phyloP scores from a whole-genome alignment of 2,888 invertebrate genomes.

The Sepioteuthis lessoniana region DNA sequence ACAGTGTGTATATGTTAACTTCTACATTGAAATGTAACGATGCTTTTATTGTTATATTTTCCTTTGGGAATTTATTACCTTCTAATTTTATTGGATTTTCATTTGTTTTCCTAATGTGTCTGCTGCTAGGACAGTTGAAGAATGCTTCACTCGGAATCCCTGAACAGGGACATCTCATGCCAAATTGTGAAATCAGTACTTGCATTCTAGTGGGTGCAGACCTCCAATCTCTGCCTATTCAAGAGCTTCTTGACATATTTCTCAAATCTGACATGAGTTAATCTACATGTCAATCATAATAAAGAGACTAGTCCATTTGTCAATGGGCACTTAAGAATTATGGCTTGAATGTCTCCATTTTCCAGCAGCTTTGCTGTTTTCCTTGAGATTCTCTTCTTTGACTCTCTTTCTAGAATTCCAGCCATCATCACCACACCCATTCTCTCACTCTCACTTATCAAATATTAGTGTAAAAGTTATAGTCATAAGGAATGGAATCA shows the following conservation, averaged over 20 bases:
- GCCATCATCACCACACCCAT: background rate
- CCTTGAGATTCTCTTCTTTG: background rate
- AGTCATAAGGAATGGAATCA: too few species aligned
- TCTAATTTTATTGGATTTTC: background rate
- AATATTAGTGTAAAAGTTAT: too few species aligned
- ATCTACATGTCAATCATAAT: background rate
- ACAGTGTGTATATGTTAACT: background rate
- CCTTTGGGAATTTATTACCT: background rate
- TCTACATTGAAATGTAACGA: background rate
- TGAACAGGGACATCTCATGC: background rate
- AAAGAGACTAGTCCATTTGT: background rate
- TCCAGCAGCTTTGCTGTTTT: background rate
- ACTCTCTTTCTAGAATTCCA: background rate
- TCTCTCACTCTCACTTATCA: background rate
- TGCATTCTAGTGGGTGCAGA: background rate
- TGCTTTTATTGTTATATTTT: background rate
- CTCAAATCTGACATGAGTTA: background rate
- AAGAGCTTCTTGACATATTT: background rate
- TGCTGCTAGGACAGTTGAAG: background rate
- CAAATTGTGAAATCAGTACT: slow-evolving; percentile 15
- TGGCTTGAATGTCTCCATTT: background rate
- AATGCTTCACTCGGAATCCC: background rate
- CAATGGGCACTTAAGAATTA: background rate
- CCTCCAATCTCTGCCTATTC: background rate
- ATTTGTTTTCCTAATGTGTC: background rate